Conservation (phyloP, 2,113 vertebrate species). For the Pogonocichla stellata region DNA sequence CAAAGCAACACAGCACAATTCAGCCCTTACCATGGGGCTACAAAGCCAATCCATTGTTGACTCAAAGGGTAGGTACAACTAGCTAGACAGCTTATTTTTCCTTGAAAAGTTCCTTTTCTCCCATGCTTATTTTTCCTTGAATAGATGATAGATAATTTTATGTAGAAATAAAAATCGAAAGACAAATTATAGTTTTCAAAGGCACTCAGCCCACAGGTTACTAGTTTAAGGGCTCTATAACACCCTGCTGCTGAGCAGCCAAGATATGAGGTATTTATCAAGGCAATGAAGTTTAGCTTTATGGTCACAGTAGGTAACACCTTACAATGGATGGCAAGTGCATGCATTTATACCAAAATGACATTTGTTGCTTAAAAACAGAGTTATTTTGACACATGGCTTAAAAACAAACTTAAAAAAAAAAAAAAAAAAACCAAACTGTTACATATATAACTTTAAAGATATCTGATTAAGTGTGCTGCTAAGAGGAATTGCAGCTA, state of each 20-base stretch:
- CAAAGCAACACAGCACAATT: background rate
- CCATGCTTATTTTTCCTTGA: background rate
- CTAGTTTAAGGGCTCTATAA: conserved; percentile 26
- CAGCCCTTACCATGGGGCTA: background rate
- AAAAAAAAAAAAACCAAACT: background rate
- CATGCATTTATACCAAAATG: too few relatives aligned
- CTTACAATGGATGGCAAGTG: background rate
- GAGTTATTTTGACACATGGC: background rate
- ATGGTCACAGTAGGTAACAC: background rate
- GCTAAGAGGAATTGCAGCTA: background rate
- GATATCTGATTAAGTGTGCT: background rate
- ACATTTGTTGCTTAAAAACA: conserved; percentile 22
- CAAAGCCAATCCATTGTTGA: background rate
- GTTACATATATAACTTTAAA: background rate
- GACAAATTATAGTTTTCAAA: background rate
- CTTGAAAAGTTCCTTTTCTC: background rate
- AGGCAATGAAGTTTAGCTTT: conserved; percentile 43
- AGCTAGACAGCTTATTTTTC: background rate
- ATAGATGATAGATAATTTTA: background rate
- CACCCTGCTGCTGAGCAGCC: background rate
- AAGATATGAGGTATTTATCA: conserved; percentile 18
- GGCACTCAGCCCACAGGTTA: background rate
- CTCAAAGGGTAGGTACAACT: background rate
- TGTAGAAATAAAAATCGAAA: conserved; percentile 42
- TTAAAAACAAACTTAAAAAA: background rate